Evolutionary conservation across 1,140 invertebrate species (phyloP).

Genomic region (Bombus cullumanus): DNA sequence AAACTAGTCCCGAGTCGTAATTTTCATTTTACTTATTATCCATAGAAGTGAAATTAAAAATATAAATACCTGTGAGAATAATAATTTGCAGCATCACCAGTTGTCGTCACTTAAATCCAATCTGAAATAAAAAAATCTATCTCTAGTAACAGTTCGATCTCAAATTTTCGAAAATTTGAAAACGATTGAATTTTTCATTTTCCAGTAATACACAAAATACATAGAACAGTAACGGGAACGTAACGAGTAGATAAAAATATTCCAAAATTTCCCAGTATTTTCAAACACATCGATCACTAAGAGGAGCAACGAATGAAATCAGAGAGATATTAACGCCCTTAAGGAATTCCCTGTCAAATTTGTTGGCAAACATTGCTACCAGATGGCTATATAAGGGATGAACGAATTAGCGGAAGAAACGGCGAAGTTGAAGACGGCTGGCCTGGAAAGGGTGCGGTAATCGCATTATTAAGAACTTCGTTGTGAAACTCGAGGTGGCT

Average conservation of each 20-base stretch:
- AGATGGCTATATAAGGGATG: not conserved
- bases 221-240: too few species aligned
- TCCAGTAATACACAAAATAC: too few species aligned
- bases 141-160: too few species aligned
- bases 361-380: not conserved
- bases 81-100: not conserved
- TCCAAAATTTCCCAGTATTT: too few species aligned
- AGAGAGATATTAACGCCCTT: too few species aligned
- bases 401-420: conserved; percentile 27
- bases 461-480: conserved; percentile 38
- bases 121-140: not conserved
- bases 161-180: not conserved
- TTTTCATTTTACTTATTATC: not conserved
- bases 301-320: too few species aligned
- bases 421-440: conserved; percentile 1
- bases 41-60: too few species aligned
- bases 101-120: not conserved
- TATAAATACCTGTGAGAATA: not conserved
- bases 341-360: too few species aligned
- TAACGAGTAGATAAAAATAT: too few species aligned
- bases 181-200: too few species aligned
- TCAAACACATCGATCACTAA: too few species aligned
- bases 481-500: conserved; percentile 15
- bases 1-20: not conserved
- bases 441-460: conserved; percentile 13